A percentile compares a stretch with the other conserved stretches of the same genome.
Evolutionary conservation across 2,888 invertebrate genomes (phyloP).

Genomic region (Ophion ventricosus): DNA sequence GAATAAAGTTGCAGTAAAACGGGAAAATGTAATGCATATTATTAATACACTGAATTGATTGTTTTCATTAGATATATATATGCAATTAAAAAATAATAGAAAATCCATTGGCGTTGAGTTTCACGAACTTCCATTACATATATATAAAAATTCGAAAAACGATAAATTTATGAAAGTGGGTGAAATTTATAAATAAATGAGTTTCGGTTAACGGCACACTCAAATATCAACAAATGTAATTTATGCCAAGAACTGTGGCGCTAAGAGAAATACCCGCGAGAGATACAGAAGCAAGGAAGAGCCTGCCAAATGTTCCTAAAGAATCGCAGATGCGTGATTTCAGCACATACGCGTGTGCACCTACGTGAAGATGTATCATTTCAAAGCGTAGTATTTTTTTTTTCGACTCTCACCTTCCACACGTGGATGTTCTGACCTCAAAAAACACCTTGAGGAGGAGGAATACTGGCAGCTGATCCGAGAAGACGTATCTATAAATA

Average conservation of each 20-base stretch:
- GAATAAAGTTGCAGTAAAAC: too few relatives aligned
- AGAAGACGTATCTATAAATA: neutral
- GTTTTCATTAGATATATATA: too few relatives aligned
- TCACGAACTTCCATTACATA: neutral
- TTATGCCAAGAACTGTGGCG: conserved; percentile 48
- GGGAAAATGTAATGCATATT: too few relatives aligned
- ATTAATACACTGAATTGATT: too few relatives aligned
- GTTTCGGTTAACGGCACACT: conserved; percentile 25
- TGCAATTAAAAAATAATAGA: neutral
- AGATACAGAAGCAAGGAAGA: conserved; percentile 4
- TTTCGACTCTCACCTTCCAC: neutral
- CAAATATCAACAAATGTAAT: conserved; percentile 3
- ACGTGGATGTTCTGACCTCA: neutral
- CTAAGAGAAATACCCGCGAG: conserved; percentile 48
- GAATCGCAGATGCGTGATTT: conserved; percentile 1
- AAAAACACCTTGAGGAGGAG: neutral
- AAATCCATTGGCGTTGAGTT: neutral
- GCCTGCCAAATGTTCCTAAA: conserved; percentile 45
- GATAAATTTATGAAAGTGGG: conserved; percentile 20
- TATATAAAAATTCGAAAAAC: neutral
- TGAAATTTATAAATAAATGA: conserved; percentile 12
- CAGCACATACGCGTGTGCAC: neutral
- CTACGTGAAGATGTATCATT: neutral
- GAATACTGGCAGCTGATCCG: neutral
- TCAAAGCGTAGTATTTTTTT: neutral